A percentile compares a stretch with the other conserved stretches of the same genome.
Conservation (phyloP, 2,113 vertebrate species). For the Ailuropoda melanoleuca region DNA sequence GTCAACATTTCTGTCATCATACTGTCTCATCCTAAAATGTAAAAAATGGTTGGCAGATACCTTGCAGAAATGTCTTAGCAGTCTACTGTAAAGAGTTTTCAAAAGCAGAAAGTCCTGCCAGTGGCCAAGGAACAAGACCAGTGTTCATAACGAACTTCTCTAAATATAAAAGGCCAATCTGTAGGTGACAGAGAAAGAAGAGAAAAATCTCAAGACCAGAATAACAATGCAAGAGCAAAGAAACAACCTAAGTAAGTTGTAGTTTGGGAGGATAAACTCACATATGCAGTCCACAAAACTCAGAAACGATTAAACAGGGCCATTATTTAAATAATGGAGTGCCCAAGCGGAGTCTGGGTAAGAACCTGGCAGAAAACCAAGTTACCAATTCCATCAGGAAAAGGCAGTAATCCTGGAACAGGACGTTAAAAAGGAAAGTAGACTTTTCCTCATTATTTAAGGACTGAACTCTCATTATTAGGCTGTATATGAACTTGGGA, state of each 20-base stretch:
- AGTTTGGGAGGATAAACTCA: not conserved
- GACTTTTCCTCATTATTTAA: not conserved
- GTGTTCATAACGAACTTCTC: not conserved
- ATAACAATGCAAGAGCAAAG: not conserved
- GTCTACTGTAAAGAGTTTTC: not conserved
- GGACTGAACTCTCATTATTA: not conserved
- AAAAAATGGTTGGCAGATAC: not conserved
- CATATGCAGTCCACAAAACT: not conserved
- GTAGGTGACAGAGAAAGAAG: not conserved
- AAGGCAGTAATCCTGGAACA: slow-evolving; percentile 9
- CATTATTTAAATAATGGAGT: slow-evolving; percentile 32
- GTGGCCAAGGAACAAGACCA: not conserved
- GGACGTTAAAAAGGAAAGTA: slow-evolving; percentile 27
- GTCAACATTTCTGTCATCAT: not conserved
- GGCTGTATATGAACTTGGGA: not conserved
- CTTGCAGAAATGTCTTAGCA: not conserved
- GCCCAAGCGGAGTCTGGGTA: not conserved
- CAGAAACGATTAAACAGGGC: not conserved
- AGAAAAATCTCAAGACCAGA: not conserved
- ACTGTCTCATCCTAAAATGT: slow-evolving; percentile 4
- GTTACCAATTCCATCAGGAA: not conserved
- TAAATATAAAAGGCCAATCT: slow-evolving; percentile 29
- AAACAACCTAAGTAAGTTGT: not conserved
- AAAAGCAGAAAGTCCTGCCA: not conserved
- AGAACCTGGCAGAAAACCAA: not conserved